These are phyloP conservation scores for Mallateleia sp. DNA, from an alignment of 2,888 invertebrate species.

Conservation along the genomic window DNA sequence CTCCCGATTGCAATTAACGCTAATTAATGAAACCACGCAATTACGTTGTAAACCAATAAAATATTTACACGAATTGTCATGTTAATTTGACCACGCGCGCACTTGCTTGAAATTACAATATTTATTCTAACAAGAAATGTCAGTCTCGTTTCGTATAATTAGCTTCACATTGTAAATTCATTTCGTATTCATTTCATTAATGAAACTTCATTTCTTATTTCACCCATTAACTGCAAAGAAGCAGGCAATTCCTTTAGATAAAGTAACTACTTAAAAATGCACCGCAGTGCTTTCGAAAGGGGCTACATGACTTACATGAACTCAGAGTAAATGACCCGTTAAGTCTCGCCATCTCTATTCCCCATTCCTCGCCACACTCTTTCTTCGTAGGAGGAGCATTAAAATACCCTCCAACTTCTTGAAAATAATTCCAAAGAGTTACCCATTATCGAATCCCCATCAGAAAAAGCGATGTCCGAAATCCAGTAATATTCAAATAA, in stretches of 20 bases:
- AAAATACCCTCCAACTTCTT: conserved; percentile 34
- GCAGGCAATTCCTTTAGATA: conserved; percentile 47
- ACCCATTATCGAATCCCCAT: conserved; percentile 15
- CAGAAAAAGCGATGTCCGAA: neutral
- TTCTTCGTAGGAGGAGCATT: conserved; percentile 48
- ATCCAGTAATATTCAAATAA: neutral
- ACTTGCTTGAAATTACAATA: conserved; percentile 27
- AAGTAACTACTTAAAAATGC: conserved; percentile 71
- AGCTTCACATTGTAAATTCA: conserved; percentile 51
- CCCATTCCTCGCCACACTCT: conserved; percentile 45
- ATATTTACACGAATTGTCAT: neutral
- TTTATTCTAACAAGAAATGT: conserved; percentile 43
- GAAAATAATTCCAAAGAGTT: conserved; percentile 26
- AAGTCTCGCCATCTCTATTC: conserved; percentile 71
- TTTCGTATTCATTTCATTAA: conserved; percentile 65
- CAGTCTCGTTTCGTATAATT: conserved; percentile 50
- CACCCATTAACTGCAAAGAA: conserved; percentile 68
- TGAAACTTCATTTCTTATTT: conserved; percentile 74
- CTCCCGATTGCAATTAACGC: too few species aligned
- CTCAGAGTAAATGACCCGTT: conserved; percentile 73
- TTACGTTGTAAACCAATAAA: neutral
- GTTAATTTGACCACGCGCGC: conserved; percentile 2
- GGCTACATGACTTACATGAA: conserved; percentile 72
- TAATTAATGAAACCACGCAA: neutral
- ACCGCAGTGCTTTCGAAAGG: conserved; percentile 71